Conservation (phyloP, 2,888 invertebrate species). For the Acanthosoma haemorrhoidale region DNA sequence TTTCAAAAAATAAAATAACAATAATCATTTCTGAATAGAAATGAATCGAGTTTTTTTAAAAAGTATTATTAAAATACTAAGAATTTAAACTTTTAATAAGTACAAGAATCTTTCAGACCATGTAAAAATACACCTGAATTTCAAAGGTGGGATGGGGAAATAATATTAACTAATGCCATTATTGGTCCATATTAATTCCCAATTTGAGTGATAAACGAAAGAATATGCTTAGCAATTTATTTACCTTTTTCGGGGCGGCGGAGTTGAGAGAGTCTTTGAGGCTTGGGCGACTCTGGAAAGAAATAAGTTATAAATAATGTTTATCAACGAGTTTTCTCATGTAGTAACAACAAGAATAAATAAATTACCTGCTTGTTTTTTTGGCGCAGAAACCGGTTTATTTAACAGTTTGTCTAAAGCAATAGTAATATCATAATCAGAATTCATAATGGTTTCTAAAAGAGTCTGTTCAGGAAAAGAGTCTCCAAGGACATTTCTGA, state of each 20-base stretch:
- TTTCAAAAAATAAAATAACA: too few relatives aligned
- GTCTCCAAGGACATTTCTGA: conserved; percentile 74
- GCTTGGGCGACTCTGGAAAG: conserved; percentile 46
- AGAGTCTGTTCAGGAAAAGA: conserved; percentile 66
- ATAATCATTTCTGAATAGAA: too few relatives aligned
- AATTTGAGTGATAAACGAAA: too few relatives aligned
- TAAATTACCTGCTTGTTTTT: not conserved
- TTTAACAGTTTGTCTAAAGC: conserved; percentile 28
- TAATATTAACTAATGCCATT: too few relatives aligned
- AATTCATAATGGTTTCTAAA: conserved; percentile 45
- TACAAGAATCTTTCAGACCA: too few relatives aligned
- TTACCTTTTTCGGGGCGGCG: not conserved
- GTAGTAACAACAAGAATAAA: not conserved
- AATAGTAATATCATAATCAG: conserved; percentile 29
- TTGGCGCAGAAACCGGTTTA: not conserved
- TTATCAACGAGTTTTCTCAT: not conserved
- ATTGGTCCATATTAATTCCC: too few relatives aligned
- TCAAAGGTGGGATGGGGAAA: too few relatives aligned
- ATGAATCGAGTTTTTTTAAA: too few relatives aligned
- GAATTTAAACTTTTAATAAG: too few relatives aligned
- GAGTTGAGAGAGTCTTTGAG: conserved; percentile 19
- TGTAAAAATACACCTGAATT: too few relatives aligned
- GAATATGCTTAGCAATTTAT: too few relatives aligned
- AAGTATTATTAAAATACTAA: too few relatives aligned
- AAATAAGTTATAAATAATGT: conserved; percentile 63